Base-by-base conservation (phyloP, 1,140 invertebrate genomes). In the Sitophilus oryzae region DNA sequence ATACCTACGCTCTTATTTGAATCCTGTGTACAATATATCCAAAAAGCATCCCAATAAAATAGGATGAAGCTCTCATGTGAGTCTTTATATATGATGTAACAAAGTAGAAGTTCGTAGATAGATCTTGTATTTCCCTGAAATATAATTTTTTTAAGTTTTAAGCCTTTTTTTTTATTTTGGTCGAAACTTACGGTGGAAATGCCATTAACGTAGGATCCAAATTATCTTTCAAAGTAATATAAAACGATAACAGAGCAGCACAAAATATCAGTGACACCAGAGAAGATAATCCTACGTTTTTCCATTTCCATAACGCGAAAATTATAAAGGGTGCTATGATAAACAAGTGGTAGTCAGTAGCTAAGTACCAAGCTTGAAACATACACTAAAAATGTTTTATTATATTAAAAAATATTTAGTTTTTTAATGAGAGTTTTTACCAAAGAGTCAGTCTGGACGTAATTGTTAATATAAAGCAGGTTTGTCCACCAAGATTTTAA, bases 291-390 rank as follows among this genome's bases (percentile, higher is more conserved):
- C 85, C 85, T 46, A 78, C 67, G 64, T 77, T 78, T 45, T 76
- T 74, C 77, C 79, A 84, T 58, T 77, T 80, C 78, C 81, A 84
- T 35, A 86, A 66, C 3, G 80, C 77, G 65, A 83, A 85, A 44
- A 91, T 79, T 58, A 93, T 77, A 15, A 89, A 71, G 0, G 89
- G 85, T 15, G 86, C 84, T 1, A 91, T 68, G 55, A 90, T 75
- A 69, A 90, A 91, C 48, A 93, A 75, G 68, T 93, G 90, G 37
- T 89, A 90, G 67, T 94, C 90, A 48, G 88, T 89, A 3, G 90
- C 84, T 44, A 95, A 73, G 64, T 93, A 94, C 91, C 91, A 95
- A 0, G 88, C 85, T 78, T 90, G 89, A 43, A 87, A 87, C 80
- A 94, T 88, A 66, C 91, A 93, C 88, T 91, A 71, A 47, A 68